Evolutionary conservation across 2,888 invertebrate species (phyloP).

Genomic region (Callyntrura sp.): DNA sequence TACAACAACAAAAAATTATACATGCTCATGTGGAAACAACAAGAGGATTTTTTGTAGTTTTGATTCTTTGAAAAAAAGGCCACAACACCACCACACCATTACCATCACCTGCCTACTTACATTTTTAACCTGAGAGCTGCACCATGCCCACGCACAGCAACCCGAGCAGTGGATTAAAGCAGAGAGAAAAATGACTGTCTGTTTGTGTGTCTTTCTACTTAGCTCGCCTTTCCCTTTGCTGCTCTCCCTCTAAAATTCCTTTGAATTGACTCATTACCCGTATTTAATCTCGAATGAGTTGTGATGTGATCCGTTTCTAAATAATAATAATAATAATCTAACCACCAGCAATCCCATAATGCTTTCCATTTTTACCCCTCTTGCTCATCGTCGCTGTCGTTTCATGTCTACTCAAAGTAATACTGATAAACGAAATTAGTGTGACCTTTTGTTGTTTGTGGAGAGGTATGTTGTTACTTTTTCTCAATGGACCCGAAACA

Average conservation of each 20-base stretch:
- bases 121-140: conserved; percentile 31
- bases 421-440: conserved; percentile 20
- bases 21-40: conserved; percentile 43
- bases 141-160: conserved; percentile 41
- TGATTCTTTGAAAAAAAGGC: conserved; percentile 40
- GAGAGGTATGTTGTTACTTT: neutral
- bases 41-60: conserved; percentile 32
- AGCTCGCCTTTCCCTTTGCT: neutral
- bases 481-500: conserved; percentile 17
- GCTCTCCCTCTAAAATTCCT: conserved; percentile 57
- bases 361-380: neutral
- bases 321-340: neutral
- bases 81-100: conserved; percentile 34
- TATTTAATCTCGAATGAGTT: conserved; percentile 71
- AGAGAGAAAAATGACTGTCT: neutral
- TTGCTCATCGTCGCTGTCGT: neutral
- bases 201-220: conserved; percentile 39
- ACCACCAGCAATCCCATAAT: conserved; percentile 38
- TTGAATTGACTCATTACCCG: conserved; percentile 77
- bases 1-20: conserved; percentile 53
- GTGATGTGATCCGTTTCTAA: conserved; percentile 38
- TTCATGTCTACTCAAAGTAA: neutral
- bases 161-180: neutral
- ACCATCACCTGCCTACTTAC: conserved; percentile 57
- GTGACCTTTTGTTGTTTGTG: neutral